These are phyloP conservation scores for Aldabrachelys gigantea DNA, from an alignment of 2,113 vertebrate genomes.

Conservation along the genomic window DNA sequence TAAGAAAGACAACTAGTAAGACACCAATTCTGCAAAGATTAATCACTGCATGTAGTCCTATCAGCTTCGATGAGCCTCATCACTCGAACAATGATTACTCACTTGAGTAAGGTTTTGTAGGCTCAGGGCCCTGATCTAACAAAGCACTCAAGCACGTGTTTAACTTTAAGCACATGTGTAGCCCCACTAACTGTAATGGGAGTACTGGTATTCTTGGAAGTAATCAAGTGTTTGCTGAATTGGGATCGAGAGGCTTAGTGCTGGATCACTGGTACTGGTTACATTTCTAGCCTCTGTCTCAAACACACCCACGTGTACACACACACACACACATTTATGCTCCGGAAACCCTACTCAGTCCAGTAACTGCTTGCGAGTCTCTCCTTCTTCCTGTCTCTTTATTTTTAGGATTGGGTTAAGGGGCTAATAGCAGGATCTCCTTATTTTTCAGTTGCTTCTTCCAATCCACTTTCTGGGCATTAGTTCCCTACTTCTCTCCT, in stretches of 20 bases:
- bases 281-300: no score
- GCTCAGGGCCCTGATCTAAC: background rate
- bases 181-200: background rate
- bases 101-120: background rate
- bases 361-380: background rate
- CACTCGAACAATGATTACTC: background rate
- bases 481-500: background rate
- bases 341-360: background rate
- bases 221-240: background rate
- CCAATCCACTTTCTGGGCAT: background rate
- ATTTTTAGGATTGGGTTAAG: background rate
- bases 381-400: background rate
- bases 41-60: constrained; percentile 36
- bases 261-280: background rate
- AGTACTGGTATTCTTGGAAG: background rate
- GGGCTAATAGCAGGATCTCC: background rate
- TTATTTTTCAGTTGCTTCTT: background rate
- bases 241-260: background rate
- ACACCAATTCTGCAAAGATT: constrained; percentile 32
- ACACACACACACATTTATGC: background rate
- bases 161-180: constrained; percentile 26
- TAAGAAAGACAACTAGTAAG: constrained; percentile 28
- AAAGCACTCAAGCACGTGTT: constrained; percentile 56
- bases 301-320: background rate
- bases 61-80: constrained; percentile 3